A percentile compares a stretch with the other conserved stretches of the same genome.
These are phyloP conservation scores for Drosophila seguyi DNA, from an alignment of 1,140 invertebrate species.

Conservation along the genomic window DNA sequence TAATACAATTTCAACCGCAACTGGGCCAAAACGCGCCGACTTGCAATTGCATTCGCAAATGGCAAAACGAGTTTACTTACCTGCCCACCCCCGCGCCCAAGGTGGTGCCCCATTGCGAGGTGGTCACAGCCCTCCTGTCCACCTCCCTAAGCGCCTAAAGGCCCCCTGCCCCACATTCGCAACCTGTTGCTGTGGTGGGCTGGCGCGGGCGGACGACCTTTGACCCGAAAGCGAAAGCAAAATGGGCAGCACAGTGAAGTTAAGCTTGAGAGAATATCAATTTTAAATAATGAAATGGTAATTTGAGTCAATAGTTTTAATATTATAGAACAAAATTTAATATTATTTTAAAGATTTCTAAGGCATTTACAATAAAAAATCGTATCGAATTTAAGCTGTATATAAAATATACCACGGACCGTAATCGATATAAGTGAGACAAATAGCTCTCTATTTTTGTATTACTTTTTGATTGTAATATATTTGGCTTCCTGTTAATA, in stretches of 20 bases:
- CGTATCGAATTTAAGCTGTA: background rate
- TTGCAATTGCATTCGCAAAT: conserved; percentile 51
- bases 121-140: conserved; percentile 17
- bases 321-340: background rate
- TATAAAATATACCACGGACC: too few species aligned
- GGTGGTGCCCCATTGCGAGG: conserved; percentile 14
- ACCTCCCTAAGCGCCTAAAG: conserved; percentile 57
- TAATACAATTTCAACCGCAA: conserved; percentile 72
- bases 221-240: conserved; percentile 56
- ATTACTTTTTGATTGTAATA: too few species aligned
- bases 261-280: background rate
- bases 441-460: too few species aligned
- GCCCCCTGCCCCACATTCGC: conserved; percentile 77
- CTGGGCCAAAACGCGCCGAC: conserved; percentile 64
- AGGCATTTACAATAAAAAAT: accelerated
- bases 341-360: background rate
- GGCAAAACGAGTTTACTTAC: conserved; percentile 66
- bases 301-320: background rate
- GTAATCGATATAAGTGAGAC: too few species aligned
- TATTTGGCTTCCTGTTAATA: too few species aligned
- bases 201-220: conserved; percentile 42
- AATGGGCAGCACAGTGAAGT: background rate
- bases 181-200: conserved; percentile 66
- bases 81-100: conserved; percentile 39
- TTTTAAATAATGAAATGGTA: background rate